phyloP scores from a whole-genome alignment of 2,113 vertebrate genomes.

The Symphodus melops region DNA sequence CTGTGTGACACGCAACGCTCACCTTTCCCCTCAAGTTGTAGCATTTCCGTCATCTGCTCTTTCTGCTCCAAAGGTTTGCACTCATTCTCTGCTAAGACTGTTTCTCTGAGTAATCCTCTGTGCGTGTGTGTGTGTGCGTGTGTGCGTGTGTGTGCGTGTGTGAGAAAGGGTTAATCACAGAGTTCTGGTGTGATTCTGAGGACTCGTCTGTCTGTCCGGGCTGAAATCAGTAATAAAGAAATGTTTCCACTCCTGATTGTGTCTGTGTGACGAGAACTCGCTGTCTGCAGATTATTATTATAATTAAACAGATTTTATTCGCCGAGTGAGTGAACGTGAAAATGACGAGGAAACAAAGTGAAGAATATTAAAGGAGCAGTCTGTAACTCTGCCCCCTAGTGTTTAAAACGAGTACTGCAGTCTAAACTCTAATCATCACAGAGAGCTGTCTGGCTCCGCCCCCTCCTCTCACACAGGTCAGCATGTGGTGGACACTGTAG shows the following conservation, averaged over 20 bases:
- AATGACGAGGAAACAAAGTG: no score
- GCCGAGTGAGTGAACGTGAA: no score
- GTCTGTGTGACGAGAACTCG: not conserved
- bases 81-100: conserved; percentile 53
- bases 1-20: no score
- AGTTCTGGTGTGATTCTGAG: conserved; percentile 13
- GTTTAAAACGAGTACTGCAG: no score
- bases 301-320: no score
- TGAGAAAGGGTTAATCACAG: conserved; percentile 11
- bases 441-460: no score
- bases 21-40: not conserved
- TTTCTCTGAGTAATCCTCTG: conserved; percentile 20
- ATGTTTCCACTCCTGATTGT: conserved; percentile 43
- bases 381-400: no score
- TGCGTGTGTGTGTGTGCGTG: conserved; percentile 14
- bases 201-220: conserved; percentile 34
- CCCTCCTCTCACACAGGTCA: no score
- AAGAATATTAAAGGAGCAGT: no score
- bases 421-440: no score
- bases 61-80: conserved; percentile 44
- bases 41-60: conserved; percentile 4
- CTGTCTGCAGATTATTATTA: no score
- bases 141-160: conserved; percentile 6
- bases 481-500: no score
- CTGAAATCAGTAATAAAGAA: conserved; percentile 72